Percentiles rank a stretch among this genome's conserved stretches.
phyloP scores from a whole-genome alignment of 2,888 invertebrate species.

The Loripinus fragilis region DNA sequence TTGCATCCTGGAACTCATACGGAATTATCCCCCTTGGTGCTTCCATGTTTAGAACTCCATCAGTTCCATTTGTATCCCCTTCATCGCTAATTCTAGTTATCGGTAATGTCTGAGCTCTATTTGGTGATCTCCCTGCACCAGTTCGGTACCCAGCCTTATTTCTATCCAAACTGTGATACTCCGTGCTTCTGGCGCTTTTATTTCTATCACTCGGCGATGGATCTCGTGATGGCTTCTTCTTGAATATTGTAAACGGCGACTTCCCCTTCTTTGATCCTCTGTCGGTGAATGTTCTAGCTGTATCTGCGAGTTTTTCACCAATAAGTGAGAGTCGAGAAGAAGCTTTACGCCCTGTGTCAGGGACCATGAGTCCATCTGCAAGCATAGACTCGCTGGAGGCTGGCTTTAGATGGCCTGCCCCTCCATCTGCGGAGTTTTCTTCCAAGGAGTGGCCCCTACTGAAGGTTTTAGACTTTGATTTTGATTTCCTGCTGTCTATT shows the following conservation, averaged over 20 bases:
- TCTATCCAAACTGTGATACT: constrained; percentile 73
- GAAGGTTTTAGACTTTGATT: constrained; percentile 67
- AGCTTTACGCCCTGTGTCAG: constrained; percentile 86
- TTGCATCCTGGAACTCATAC: constrained; percentile 78
- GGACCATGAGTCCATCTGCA: constrained; percentile 86
- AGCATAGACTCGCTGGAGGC: constrained; percentile 78
- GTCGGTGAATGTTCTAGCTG: constrained; percentile 61
- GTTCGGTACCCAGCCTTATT: constrained; percentile 55
- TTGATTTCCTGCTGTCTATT: constrained; percentile 71
- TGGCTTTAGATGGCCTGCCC: constrained; percentile 65
- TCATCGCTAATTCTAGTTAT: constrained; percentile 62
- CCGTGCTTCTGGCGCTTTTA: constrained; percentile 71
- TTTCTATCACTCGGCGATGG: constrained; percentile 73
- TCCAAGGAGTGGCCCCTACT: constrained; percentile 83
- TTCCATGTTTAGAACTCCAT: constrained; percentile 66
- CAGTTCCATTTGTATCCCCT: constrained; percentile 55
- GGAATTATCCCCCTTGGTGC: constrained; percentile 76
- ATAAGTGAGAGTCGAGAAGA: constrained; percentile 75
- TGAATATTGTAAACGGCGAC: constrained; percentile 92
- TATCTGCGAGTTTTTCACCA: constrained; percentile 75
- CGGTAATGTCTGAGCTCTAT: constrained; percentile 56
- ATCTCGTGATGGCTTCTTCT: constrained; percentile 84
- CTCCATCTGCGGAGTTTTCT: constrained; percentile 69
- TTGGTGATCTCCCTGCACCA: constrained; percentile 54
- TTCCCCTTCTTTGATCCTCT: constrained; percentile 83